Conservation (phyloP, 2,888 invertebrate species). For the Poecilobothrus nobilitatus region DNA sequence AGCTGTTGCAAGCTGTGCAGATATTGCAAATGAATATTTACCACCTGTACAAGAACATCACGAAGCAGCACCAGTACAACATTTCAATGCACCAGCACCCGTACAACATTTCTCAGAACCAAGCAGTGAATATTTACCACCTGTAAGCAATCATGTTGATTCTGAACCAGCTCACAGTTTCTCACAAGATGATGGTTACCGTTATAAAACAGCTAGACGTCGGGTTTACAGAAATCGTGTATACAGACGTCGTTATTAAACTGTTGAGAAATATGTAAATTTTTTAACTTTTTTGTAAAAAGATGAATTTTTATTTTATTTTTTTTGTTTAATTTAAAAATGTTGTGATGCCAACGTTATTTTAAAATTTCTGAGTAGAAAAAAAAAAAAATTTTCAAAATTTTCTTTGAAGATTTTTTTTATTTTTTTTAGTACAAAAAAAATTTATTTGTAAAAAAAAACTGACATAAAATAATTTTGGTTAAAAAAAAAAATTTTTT, state of each 20-base stretch:
- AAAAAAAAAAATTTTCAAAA: no score
- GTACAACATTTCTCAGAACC: background rate
- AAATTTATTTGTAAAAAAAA: no score
- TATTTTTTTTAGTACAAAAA: no score
- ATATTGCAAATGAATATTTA: constrained; percentile 8
- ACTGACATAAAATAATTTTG: no score
- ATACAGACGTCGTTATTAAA: background rate
- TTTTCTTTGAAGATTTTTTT: no score
- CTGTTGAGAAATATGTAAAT: no score
- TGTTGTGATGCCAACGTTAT: no score
- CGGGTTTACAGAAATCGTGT: background rate
- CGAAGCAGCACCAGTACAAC: background rate
- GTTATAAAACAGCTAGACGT: background rate
- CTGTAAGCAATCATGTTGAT: background rate
- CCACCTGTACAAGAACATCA: background rate
- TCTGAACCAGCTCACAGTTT: background rate
- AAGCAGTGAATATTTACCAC: constrained; percentile 1
- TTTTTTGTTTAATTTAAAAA: no score
- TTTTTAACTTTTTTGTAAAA: no score
- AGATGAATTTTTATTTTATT: no score
- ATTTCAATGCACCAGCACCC: background rate
- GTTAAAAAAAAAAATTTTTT: no score
- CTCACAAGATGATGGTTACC: constrained; percentile 4
- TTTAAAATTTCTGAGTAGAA: no score
- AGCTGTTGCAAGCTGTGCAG: background rate